Conservation (phyloP, 2,113 vertebrate genomes). For the Benitochromis conjunctus region DNA sequence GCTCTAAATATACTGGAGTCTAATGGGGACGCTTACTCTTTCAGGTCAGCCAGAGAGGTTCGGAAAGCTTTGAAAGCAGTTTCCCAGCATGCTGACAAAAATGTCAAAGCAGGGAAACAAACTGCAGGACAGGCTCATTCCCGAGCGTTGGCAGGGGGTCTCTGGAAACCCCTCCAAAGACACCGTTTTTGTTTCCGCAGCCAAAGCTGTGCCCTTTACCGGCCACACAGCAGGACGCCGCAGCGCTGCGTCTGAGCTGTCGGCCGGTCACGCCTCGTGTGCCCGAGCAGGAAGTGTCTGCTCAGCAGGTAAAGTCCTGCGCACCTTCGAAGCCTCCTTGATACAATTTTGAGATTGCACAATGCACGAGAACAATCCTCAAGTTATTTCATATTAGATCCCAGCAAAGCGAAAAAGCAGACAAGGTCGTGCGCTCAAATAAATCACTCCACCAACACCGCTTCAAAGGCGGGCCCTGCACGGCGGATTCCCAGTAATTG, state of each 20-base stretch:
- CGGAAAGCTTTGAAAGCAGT: neutral
- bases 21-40: neutral
- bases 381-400: neutral
- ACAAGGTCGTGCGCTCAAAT: neutral
- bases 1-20: neutral
- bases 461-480: fast-evolving
- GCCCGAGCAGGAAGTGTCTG: neutral
- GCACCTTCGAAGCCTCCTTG: neutral
- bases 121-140: neutral
- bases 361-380: neutral
- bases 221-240: neutral
- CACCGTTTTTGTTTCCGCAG: neutral
- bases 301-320: neutral
- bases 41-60: neutral
- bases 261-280: neutral
- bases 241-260: neutral
- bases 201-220: constrained; percentile 3
- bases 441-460: neutral
- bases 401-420: neutral
- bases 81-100: constrained; percentile 1
- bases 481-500: neutral
- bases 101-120: neutral
- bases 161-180: neutral
- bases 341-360: neutral
- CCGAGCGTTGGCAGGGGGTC: neutral